These are phyloP conservation scores for Forbesichthys papilliferus DNA, from an alignment of 2,113 vertebrate genomes.

Conservation along the genomic window DNA sequence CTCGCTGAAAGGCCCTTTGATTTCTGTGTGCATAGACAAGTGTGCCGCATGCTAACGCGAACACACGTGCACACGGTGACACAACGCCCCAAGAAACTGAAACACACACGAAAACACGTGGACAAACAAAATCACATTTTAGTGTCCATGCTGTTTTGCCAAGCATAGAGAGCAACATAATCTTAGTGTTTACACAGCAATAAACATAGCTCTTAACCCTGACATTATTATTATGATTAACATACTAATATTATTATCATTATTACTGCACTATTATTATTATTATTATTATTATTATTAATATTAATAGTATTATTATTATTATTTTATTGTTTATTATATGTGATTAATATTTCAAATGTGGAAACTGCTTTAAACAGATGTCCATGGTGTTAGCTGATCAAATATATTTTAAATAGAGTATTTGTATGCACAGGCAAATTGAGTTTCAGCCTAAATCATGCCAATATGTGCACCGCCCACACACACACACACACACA, in stretches of 20 bases:
- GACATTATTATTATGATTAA: too few species aligned
- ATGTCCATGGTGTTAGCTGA: slow-evolving; percentile 37
- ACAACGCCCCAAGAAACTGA: not conserved
- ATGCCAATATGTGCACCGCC: not conserved
- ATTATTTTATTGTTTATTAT: too few species aligned
- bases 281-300: too few species aligned
- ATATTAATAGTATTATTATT: too few species aligned
- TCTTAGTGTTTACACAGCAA: slow-evolving; percentile 24
- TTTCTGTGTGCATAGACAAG: slow-evolving; percentile 40
- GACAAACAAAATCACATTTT: too few species aligned
- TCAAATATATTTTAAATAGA: slow-evolving; percentile 40
- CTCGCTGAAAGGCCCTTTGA: slow-evolving; percentile 67
- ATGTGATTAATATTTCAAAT: slow-evolving; percentile 32
- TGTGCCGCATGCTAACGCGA: not conserved
- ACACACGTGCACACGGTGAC: not conserved
- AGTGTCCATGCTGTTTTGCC: too few species aligned
- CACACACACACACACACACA: not conserved
- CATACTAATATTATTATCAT: too few species aligned
- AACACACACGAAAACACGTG: slow-evolving; percentile 8
- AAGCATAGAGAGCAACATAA: slow-evolving; percentile 3
- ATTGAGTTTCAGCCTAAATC: slow-evolving; percentile 35
- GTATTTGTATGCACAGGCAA: slow-evolving; percentile 28
- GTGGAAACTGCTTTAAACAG: slow-evolving; percentile 20
- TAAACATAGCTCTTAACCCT: slow-evolving; percentile 32
- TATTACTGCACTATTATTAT: too few species aligned